Base-by-base conservation (phyloP, 2,113 vertebrate genomes). In the Pardalotus punctatus region DNA sequence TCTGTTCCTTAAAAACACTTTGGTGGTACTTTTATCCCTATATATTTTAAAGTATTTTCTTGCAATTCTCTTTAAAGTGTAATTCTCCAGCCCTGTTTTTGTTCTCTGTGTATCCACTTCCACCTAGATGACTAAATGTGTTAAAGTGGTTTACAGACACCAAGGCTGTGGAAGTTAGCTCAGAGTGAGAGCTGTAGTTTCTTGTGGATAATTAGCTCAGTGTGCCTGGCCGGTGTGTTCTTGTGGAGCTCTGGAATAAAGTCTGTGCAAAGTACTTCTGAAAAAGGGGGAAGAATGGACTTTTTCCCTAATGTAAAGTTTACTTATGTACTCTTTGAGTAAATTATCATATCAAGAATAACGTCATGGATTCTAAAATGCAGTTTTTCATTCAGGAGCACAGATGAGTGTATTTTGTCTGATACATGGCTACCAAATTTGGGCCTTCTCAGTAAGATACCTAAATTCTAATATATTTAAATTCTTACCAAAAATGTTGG, bases 131-230 rank as follows among this genome's bases (percentile, higher is more conserved):
- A 24, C 25, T 82, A 24, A 69, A 23, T 33, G 21, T 33, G 29
- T 79, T 57, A 20, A 42, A 57, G 12, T 19, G 43, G 28, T n/a
- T 70, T 62, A 11, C 12, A 56, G 33, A 33, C 57, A 67, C 18
- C 12, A 23, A 19, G 28, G 48, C 43, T 51, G 21, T 19, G 31
- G 69, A 33, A 62, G 40, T 58, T 62, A 40, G 19, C n/a, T 25
- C 17, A 45, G 42, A 27, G 17, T 1, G 1, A 17, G 71, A 60
- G n/a, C 35, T 0, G 0, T n/a, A 33, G 53, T 42, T 50, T 77
- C 67, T 42, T 35, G 6, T 0, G 1, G 38, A 11, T 57, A 25
- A 36, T 86, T 19, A 67, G 23, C 12, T 40, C 53, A 7, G 12
- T 33, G 57, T 50, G 33, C 56, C 58, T 69, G 57, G 16, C 50